These are phyloP conservation scores for Agraylea sexmaculata DNA, from an alignment of 1,140 invertebrate species.

Conservation along the genomic window DNA sequence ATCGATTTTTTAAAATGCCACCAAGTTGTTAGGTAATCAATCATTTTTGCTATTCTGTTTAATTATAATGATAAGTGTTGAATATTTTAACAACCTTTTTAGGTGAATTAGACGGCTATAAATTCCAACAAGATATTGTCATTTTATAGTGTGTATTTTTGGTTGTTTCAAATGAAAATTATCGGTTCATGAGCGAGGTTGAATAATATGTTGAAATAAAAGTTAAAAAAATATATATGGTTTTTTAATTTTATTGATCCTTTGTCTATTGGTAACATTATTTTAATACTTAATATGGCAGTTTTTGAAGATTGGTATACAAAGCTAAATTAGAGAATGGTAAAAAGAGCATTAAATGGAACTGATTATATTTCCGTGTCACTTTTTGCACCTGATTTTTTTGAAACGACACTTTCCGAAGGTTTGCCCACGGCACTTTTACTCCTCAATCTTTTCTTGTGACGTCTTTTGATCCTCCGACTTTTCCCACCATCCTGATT, in stretches of 20 bases:
- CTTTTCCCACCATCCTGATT: slow-evolving; percentile 24
- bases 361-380: slow-evolving; percentile 31
- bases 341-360: not conserved
- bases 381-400: slow-evolving; percentile 30
- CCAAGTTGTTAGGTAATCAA: no score
- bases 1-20: no score
- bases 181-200: slow-evolving; percentile 1
- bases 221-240: not conserved
- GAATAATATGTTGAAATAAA: not conserved
- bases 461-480: slow-evolving; percentile 25
- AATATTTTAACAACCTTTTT: no score
- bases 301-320: not conserved
- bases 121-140: no score
- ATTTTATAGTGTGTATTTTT: slow-evolving; percentile 1
- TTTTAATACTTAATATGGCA: slow-evolving; percentile 1
- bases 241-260: slow-evolving; percentile 5
- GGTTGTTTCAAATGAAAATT: slow-evolving; percentile 2
- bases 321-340: not conserved
- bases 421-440: slow-evolving; percentile 28
- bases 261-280: slow-evolving; percentile 1
- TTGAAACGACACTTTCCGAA: slow-evolving; percentile 16
- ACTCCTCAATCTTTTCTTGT: slow-evolving; percentile 30
- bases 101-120: no score
- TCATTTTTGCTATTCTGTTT: no score
- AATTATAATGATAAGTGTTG: no score